A percentile compares a stretch with the other conserved stretches of the same genome.
Evolutionary conservation across 1,140 invertebrate species (phyloP).

Genomic region (Diplogasteroides magnus): DNA sequence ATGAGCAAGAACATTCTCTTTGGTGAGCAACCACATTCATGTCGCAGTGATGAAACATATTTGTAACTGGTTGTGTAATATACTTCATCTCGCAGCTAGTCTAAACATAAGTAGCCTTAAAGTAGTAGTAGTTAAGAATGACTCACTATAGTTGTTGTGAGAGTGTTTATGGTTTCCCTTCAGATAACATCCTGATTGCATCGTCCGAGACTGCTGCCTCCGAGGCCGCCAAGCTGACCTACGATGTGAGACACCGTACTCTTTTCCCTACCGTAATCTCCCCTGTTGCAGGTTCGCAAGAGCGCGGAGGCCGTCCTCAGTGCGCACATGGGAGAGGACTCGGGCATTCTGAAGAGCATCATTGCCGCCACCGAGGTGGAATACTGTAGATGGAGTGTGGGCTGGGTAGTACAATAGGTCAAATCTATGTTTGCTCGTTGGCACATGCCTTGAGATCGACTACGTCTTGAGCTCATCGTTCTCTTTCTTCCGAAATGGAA

Average conservation of each 20-base stretch:
- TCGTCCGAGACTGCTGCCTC: slow-evolving; percentile 74
- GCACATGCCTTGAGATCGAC: not conserved
- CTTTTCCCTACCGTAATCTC: too few relatives aligned
- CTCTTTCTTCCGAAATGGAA: not conserved
- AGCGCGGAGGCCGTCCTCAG: slow-evolving; percentile 75
- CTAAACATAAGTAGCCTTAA: too few relatives aligned
- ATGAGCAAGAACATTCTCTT: slow-evolving; percentile 89
- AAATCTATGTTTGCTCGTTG: too few relatives aligned
- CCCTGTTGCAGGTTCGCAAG: too few relatives aligned
- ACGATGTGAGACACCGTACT: slow-evolving; percentile 73
- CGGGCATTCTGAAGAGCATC: slow-evolving; percentile 16
- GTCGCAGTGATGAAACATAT: too few relatives aligned
- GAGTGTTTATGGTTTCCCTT: slow-evolving; percentile 57
- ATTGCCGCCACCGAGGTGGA: slow-evolving; percentile 18
- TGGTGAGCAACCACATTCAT: not conserved
- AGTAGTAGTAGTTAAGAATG: too few relatives aligned
- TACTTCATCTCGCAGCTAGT: too few relatives aligned
- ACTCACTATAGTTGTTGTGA: too few relatives aligned
- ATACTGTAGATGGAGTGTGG: not conserved
- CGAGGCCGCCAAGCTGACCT: slow-evolving; percentile 76
- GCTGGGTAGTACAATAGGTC: too few relatives aligned
- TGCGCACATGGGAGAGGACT: slow-evolving; percentile 43
- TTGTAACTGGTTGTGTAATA: too few relatives aligned
- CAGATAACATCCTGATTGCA: slow-evolving; percentile 86
- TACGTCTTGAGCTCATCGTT: not conserved